A percentile compares a stretch with the other conserved stretches of the same genome.
Evolutionary conservation across 2,113 vertebrate species (phyloP).

Genomic region (Falcunculus frontatus): DNA sequence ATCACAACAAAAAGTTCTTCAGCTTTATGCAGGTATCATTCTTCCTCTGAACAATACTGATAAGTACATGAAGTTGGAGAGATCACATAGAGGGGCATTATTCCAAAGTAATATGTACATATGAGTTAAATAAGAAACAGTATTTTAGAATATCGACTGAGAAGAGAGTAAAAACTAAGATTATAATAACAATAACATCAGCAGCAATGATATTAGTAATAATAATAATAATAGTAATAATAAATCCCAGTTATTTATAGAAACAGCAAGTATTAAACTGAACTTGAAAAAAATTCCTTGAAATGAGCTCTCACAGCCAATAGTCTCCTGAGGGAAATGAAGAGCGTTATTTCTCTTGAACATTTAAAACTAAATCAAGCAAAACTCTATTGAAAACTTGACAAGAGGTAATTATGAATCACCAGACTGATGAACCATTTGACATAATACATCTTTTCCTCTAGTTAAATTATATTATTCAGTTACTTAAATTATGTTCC

Average conservation of each 20-base stretch:
- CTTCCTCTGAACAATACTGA: not conserved
- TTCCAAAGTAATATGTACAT: not conserved
- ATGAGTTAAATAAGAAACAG: not conserved
- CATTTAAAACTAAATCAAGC: conserved; percentile 3
- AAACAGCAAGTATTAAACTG: not conserved
- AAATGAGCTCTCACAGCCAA: not conserved
- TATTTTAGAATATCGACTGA: not conserved
- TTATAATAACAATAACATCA: not conserved
- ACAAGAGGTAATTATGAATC: conserved; percentile 1
- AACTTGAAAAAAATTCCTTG: not conserved
- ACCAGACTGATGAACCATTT: conserved; percentile 5
- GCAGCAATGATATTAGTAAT: not conserved
- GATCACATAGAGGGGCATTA: not conserved
- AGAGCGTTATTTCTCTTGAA: not conserved
- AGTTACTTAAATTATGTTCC: not conserved
- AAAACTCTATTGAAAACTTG: not conserved
- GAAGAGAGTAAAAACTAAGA: not conserved
- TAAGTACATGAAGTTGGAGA: not conserved
- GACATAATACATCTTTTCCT: conserved; percentile 11
- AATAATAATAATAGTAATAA: no score
- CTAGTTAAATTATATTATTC: conserved; percentile 2
- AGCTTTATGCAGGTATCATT: not conserved
- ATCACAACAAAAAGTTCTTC: not conserved
- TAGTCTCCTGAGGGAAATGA: not conserved
- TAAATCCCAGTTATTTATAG: not conserved